These are phyloP conservation scores for Falco cherrug DNA, from an alignment of 2,797 vertebrate genomes.

Conservation along the genomic window DNA sequence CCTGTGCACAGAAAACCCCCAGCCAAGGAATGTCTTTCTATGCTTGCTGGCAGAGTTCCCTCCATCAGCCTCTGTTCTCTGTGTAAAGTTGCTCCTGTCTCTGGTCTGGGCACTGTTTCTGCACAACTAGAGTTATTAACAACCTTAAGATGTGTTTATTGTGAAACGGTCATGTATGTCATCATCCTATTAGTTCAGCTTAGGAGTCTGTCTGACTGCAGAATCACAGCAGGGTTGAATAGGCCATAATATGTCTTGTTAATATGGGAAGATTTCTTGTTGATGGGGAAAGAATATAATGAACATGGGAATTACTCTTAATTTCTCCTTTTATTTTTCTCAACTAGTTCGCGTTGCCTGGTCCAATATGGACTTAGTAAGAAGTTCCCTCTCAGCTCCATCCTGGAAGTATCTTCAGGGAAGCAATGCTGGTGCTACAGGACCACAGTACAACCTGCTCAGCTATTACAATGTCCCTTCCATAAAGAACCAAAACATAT, in stretches of 20 bases:
- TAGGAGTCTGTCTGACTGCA: not conserved
- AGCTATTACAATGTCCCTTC: not conserved
- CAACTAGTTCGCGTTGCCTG: not conserved
- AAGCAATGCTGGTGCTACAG: not conserved
- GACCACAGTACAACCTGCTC: not conserved
- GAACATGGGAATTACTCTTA: not conserved
- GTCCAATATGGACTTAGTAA: rapidly evolving
- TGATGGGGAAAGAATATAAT: not conserved
- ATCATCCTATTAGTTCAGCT: not conserved
- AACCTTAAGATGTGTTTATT: not conserved
- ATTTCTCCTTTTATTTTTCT: not conserved
- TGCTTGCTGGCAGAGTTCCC: not conserved
- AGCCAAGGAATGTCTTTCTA: not conserved
- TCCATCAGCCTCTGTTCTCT: not conserved
- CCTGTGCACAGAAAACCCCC: not conserved
- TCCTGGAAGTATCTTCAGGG: not conserved
- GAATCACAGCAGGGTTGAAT: not conserved
- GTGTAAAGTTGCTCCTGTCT: not conserved
- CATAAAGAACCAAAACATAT: not conserved
- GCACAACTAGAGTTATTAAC: not conserved
- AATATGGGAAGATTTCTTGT: not conserved
- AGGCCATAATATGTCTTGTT: not conserved
- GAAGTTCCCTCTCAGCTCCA: not conserved
- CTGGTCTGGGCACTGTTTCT: not conserved
- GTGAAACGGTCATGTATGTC: not conserved